A percentile compares a stretch with the other conserved stretches of the same genome.
Evolutionary conservation across 2,113 vertebrate species (phyloP).

Genomic region (Enhydra lutris): DNA sequence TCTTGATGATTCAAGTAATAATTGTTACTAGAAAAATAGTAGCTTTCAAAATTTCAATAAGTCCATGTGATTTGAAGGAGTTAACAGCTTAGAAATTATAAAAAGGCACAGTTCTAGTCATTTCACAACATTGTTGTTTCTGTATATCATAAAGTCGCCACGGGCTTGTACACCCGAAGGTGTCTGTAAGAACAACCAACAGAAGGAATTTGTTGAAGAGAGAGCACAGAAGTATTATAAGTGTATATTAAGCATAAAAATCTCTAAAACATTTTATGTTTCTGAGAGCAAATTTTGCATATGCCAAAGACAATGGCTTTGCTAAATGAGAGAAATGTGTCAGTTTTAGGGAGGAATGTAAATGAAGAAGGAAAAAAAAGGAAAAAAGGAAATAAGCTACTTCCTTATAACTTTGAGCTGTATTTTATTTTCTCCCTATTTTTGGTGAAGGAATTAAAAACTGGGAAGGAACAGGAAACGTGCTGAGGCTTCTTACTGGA

Average conservation of each 20-base stretch:
- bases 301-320: slow-evolving; percentile 10
- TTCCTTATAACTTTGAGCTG: neutral
- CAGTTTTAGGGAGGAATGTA: neutral
- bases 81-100: slow-evolving; percentile 8
- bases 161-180: neutral
- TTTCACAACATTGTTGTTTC: neutral
- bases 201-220: slow-evolving; percentile 29
- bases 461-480: neutral
- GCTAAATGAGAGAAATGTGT: neutral
- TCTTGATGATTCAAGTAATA: neutral
- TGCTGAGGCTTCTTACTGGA: neutral
- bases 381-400: neutral
- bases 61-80: neutral
- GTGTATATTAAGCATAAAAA: neutral
- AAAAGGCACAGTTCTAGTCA: neutral
- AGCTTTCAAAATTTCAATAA: neutral
- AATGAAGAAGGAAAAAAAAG: neutral
- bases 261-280: slow-evolving; percentile 37
- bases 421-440: neutral
- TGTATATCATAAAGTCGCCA: neutral
- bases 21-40: neutral
- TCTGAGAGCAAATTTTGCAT: slow-evolving; percentile 43
- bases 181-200: neutral
- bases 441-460: slow-evolving; percentile 22
- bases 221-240: neutral